phyloP scores from a whole-genome alignment of 1,140 invertebrate genomes.

The Leptinotarsa undecemlineata region DNA sequence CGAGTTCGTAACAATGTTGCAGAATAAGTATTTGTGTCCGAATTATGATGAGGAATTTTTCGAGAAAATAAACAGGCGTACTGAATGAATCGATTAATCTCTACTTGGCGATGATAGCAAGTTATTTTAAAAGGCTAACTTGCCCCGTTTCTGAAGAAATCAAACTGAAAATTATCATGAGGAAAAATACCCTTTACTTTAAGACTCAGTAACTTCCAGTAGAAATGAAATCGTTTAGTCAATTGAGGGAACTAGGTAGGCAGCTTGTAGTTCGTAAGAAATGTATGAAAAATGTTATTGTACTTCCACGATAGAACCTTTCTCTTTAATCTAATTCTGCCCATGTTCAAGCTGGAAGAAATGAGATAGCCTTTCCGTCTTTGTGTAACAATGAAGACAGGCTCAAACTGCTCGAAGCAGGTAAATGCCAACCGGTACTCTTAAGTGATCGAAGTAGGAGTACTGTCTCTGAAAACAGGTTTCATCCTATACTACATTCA shows the following conservation, averaged over 20 bases:
- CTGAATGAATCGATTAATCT: neutral
- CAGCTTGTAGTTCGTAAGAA: neutral
- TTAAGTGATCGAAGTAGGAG: neutral
- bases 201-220: neutral
- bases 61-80: constrained; percentile 39
- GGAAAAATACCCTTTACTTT: neutral
- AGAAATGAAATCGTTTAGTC: neutral
- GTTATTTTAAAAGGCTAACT: constrained; percentile 15
- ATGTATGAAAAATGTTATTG: neutral
- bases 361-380: too few relatives aligned
- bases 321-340: neutral
- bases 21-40: constrained; percentile 38
- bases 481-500: constrained; percentile 10
- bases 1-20: constrained; percentile 35
- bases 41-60: constrained; percentile 46
- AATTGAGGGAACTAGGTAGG: neutral
- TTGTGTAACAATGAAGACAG: too few relatives aligned
- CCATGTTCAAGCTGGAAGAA: neutral
- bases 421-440: neutral
- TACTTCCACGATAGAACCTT: neutral
- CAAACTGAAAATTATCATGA: neutral
- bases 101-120: neutral
- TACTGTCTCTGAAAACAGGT: neutral
- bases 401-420: neutral
- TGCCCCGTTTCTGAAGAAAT: neutral